Evolutionary conservation across 2,113 vertebrate genomes (phyloP).

Genomic region (Montifringilla adamsi): DNA sequence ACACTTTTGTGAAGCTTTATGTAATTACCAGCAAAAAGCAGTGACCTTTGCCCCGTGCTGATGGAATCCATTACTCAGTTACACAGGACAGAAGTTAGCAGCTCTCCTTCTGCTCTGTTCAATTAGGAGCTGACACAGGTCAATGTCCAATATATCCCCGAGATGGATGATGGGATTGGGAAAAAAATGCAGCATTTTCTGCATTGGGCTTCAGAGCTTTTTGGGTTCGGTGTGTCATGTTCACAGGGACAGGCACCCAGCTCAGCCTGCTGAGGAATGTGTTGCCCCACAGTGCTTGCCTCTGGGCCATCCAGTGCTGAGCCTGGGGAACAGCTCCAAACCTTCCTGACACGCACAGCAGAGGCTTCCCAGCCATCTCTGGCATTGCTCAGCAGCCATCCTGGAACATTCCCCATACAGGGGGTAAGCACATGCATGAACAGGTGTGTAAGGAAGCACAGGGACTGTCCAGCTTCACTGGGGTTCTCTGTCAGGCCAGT

Average conservation of each 20-base stretch:
- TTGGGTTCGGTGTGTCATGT: accelerated
- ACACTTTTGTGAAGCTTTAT: neutral
- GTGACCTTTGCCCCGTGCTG: neutral
- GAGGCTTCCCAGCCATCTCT: neutral
- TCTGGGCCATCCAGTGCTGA: neutral
- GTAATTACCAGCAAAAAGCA: neutral
- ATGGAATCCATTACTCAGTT: neutral
- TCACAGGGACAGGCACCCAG: neutral
- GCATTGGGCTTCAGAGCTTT: neutral
- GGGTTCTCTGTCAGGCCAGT: neutral
- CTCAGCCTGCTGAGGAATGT: neutral
- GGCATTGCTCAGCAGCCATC: neutral
- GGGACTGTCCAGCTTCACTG: neutral
- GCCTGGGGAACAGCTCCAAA: neutral
- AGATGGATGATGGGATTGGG: neutral
- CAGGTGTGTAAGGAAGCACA: neutral
- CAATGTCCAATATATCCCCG: neutral
- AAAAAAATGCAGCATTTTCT: neutral
- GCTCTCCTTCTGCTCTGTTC: neutral
- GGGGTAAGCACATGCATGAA: neutral
- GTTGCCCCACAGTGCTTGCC: neutral
- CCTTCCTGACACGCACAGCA: neutral
- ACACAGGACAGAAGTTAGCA: neutral
- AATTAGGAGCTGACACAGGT: neutral
- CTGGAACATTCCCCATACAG: accelerated